Conservation (phyloP, 2,113 vertebrate species). For the Lepus timidus region DNA sequence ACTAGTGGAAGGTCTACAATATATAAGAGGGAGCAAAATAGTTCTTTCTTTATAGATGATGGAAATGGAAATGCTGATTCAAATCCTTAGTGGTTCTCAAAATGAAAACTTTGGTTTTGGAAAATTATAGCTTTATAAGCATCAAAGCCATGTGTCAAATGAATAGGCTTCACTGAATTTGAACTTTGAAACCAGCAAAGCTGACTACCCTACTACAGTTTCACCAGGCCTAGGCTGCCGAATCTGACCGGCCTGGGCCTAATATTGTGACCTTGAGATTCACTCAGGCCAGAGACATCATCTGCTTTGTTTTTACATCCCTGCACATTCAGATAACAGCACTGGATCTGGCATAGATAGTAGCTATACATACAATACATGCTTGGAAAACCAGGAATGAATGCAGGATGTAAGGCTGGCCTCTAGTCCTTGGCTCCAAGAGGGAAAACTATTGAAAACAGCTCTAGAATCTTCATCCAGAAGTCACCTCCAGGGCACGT, state of each 20-base stretch:
- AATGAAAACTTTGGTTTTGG: neutral
- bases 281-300: neutral
- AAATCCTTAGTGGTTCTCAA: neutral
- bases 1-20: neutral
- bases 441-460: neutral
- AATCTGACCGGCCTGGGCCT: neutral
- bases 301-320: neutral
- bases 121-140: neutral
- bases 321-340: neutral
- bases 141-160: neutral
- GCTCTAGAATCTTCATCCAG: neutral
- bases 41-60: neutral
- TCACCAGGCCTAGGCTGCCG: neutral
- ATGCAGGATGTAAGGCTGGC: neutral
- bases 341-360: neutral
- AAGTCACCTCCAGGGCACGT: neutral
- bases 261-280: neutral
- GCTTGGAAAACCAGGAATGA: slow-evolving; percentile 23
- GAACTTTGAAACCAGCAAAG: slow-evolving; percentile 8
- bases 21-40: neutral
- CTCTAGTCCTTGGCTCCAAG: neutral
- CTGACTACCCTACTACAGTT: neutral
- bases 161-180: neutral
- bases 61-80: neutral
- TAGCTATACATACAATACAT: neutral